phyloP scores from a whole-genome alignment of 2,113 vertebrate species.

The Engraulis encrasicolus region DNA sequence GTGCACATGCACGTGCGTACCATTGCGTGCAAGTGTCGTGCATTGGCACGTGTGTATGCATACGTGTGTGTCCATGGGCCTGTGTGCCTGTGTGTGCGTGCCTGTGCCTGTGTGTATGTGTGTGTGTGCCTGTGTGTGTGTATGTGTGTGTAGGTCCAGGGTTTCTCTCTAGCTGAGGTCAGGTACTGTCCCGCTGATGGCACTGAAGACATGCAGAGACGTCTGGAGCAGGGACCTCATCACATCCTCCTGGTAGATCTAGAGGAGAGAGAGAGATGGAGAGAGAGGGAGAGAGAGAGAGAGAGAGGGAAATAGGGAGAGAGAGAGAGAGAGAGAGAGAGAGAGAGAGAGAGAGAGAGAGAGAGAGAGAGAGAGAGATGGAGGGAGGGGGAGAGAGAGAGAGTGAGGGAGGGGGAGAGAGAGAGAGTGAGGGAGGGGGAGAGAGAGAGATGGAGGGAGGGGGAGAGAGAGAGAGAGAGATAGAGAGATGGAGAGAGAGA shows the following conservation, averaged over 20 bases:
- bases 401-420: too few relatives aligned
- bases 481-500: too few relatives aligned
- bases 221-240: slow-evolving; percentile 88
- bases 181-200: slow-evolving; percentile 89
- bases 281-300: neutral
- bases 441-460: too few relatives aligned
- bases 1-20: too few relatives aligned
- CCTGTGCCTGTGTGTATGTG: neutral
- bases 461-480: too few relatives aligned
- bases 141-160: neutral
- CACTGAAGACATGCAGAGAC: slow-evolving; percentile 92
- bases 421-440: too few relatives aligned
- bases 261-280: slow-evolving; percentile 17
- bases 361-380: neutral
- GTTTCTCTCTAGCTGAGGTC: slow-evolving; percentile 72
- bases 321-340: neutral
- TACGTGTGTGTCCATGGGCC: neutral
- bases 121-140: neutral
- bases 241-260: slow-evolving; percentile 91
- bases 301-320: neutral
- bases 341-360: neutral
- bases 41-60: neutral
- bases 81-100: neutral
- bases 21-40: too few relatives aligned
- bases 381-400: too few relatives aligned